Conservation (phyloP, 2,797 vertebrate genomes). For the Xerus rutilus region DNA sequence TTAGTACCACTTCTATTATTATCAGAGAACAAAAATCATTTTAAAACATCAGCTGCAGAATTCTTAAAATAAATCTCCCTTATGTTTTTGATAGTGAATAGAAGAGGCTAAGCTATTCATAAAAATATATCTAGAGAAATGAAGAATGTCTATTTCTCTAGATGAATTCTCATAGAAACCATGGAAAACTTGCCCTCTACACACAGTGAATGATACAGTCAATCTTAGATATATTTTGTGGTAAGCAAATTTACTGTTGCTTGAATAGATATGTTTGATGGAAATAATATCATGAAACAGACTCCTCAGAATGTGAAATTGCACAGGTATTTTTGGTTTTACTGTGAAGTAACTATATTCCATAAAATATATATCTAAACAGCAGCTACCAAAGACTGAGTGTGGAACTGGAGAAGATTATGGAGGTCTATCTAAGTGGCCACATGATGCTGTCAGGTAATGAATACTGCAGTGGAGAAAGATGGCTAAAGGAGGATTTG, state of each 20-base stretch:
- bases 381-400: background rate
- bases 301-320: slow-evolving; percentile 7
- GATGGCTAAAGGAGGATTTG: background rate
- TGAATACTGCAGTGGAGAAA: background rate
- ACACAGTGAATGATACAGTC: background rate
- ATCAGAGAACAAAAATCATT: background rate
- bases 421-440: background rate
- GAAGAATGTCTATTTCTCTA: slow-evolving; percentile 17
- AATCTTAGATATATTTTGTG: background rate
- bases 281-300: background rate
- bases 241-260: background rate
- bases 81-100: background rate
- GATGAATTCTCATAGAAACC: slow-evolving; percentile 11
- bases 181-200: background rate
- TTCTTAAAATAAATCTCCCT: slow-evolving; percentile 55
- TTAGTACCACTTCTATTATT: background rate
- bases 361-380: slow-evolving; percentile 1
- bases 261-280: background rate
- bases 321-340: slow-evolving; percentile 37
- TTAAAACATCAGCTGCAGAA: background rate
- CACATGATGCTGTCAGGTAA: background rate
- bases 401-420: background rate
- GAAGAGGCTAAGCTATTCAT: background rate
- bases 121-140: slow-evolving; percentile 32
- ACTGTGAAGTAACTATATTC: background rate